Evolutionary conservation across 2,888 invertebrate genomes (phyloP), one percentile per base, ranked within the genome.

Genomic region (Oasisia sp.): DNA sequence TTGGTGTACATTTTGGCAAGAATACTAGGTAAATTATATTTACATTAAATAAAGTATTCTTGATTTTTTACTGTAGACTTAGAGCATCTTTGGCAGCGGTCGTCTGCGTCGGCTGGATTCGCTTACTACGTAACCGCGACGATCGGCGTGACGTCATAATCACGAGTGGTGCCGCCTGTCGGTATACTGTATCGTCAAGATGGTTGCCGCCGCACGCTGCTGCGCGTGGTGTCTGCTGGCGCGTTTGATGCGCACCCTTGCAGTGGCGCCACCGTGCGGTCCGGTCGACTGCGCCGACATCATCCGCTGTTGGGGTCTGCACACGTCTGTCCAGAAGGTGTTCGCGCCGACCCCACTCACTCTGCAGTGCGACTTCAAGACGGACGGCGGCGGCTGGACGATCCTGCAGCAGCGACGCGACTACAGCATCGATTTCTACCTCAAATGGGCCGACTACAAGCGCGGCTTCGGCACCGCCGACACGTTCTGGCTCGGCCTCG

Each of bases 401-500:
- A 44, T 90, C 38, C 32, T 90, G 90, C 32, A 38, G 90, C 32
- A 44, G 32, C 32, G 90, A 90, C 44, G 32, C 19, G 90, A 90
- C 44, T 19, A 44, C 32, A 38, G 38, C 38, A 27, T 90, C 12
- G 44, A 90, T 5, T 90, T 90, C 90, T 90, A 90, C 27, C 90
- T 32, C 19, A 90, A 90, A 19, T 90, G 90, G 90, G 3, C 90
- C 14, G 38, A 90, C 0, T 90, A 90, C 32, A 90, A 90, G n/a
- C 14, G 19, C 90, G 90, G 90, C 19, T 90, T 90, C 90, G 90
- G 32, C 44, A 38, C n/a, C 19, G 32, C 0, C 14, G 90, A 44
- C 44, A 44, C 32, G 44, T 44, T 38, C 90, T 90, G 90, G 90
- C 90, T 90, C 38, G 90, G 90, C 90, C 32, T 38, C 32, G 90